Evolutionary conservation across 2,888 invertebrate genomes (phyloP).

Genomic region (Drosophila anomelani): DNA sequence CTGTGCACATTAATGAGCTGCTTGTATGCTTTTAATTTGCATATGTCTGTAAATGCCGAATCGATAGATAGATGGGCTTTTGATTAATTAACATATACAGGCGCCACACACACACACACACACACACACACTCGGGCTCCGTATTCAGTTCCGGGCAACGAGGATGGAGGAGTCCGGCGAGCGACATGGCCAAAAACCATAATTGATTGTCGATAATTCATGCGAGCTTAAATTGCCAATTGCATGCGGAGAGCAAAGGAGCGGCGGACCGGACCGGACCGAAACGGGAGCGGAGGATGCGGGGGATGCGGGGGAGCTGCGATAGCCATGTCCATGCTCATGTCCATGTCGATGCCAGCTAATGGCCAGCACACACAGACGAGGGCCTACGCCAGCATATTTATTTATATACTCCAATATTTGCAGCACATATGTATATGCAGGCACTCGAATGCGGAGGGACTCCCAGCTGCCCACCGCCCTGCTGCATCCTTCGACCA

Average conservation of each 20-base stretch:
- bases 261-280: neutral
- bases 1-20: conserved; percentile 72
- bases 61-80: conserved; percentile 76
- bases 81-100: conserved; percentile 72
- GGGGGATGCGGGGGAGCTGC: conserved; percentile 8
- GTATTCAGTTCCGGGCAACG: conserved; percentile 1
- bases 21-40: conserved; percentile 76
- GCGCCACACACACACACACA: conserved; percentile 15
- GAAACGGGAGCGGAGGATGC: neutral
- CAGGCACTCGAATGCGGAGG: conserved; percentile 2
- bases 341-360: conserved; percentile 42
- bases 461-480: neutral
- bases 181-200: conserved; percentile 72
- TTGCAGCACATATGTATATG: conserved; percentile 17
- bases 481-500: neutral
- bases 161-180: conserved; percentile 34
- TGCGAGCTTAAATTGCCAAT: conserved; percentile 83
- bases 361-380: conserved; percentile 58
- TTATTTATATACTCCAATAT: conserved; percentile 22
- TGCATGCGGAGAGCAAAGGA: conserved; percentile 52
- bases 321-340: conserved; percentile 23
- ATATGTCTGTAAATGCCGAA: conserved; percentile 75
- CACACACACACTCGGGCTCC: neutral
- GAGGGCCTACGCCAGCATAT: conserved; percentile 19
- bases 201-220: conserved; percentile 82